phyloP scores from a whole-genome alignment of 2,797 vertebrate species.

The Bovichtus diacanthus region DNA sequence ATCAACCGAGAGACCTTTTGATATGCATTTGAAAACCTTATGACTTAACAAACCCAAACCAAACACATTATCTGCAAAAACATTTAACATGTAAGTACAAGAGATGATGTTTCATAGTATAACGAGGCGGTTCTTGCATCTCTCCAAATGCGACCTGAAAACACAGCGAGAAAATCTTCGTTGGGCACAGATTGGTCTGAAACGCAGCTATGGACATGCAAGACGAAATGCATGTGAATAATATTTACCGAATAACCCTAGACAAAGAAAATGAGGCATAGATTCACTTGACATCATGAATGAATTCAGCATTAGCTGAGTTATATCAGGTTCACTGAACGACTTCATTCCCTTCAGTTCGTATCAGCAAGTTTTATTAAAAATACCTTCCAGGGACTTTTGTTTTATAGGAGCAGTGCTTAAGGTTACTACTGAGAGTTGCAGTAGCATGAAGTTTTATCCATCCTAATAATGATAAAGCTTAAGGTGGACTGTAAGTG shows the following conservation, averaged over 20 bases:
- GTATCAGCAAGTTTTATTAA: conserved; percentile 7
- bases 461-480: conserved; percentile 41
- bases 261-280: conserved; percentile 1
- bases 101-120: conserved; percentile 7
- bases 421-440: conserved; percentile 27
- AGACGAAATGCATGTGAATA: conserved; percentile 38
- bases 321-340: conserved; percentile 20
- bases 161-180: not conserved
- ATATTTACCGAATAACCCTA: conserved; percentile 2
- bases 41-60: conserved; percentile 6
- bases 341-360: conserved; percentile 15
- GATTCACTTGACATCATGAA: conserved; percentile 30
- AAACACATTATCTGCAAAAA: conserved; percentile 15
- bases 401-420: conserved; percentile 3
- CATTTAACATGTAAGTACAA: conserved; percentile 24
- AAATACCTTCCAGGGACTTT: not conserved
- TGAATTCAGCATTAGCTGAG: conserved; percentile 34
- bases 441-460: conserved; percentile 17
- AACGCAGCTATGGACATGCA: conserved; percentile 16
- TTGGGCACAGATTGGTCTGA: conserved; percentile 18
- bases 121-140: conserved; percentile 13
- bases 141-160: conserved; percentile 26
- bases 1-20: conserved; percentile 25
- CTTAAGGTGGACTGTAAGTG: not conserved
- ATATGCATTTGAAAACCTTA: conserved; percentile 8